These are phyloP conservation scores for Tetramorium alpestre DNA, from an alignment of 1,140 invertebrate species.

Conservation along the genomic window DNA sequence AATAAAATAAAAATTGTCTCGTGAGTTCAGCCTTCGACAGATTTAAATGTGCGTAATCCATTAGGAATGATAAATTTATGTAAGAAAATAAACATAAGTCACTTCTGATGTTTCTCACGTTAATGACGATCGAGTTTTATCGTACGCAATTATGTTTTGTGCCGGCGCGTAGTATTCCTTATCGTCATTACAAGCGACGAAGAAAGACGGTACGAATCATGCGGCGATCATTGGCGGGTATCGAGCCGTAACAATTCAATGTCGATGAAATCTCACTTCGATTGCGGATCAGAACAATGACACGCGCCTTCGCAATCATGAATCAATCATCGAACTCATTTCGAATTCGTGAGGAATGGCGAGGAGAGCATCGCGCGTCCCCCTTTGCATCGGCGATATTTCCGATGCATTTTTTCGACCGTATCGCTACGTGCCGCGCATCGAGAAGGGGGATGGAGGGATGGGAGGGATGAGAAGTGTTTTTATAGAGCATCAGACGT, in stretches of 20 bases:
- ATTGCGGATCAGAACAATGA: slow-evolving; percentile 56
- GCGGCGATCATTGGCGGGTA: slow-evolving; percentile 53
- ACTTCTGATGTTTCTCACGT: slow-evolving; percentile 16
- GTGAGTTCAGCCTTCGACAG: background rate
- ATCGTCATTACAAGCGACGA: slow-evolving; percentile 24
- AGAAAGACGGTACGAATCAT: slow-evolving; percentile 43
- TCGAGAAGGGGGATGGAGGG: too few species aligned
- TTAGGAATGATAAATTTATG: background rate
- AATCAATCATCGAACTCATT: slow-evolving; percentile 37
- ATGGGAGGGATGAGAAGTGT: background rate
- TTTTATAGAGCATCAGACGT: background rate
- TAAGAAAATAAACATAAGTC: background rate
- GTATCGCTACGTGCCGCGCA: background rate
- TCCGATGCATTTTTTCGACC: background rate
- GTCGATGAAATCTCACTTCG: slow-evolving; percentile 61
- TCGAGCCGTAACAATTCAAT: slow-evolving; percentile 55
- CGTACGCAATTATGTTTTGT: background rate
- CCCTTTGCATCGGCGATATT: background rate
- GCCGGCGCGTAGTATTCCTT: background rate
- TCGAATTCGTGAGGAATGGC: background rate
- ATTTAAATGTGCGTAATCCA: background rate
- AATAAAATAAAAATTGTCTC: background rate
- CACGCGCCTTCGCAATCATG: slow-evolving; percentile 54
- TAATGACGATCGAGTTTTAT: slow-evolving; percentile 13
- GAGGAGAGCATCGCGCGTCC: background rate